Percentiles rank a stretch among this genome's conserved stretches.
Evolutionary conservation across 2,888 invertebrate genomes (phyloP).

Genomic region (Byasa hedistus): DNA sequence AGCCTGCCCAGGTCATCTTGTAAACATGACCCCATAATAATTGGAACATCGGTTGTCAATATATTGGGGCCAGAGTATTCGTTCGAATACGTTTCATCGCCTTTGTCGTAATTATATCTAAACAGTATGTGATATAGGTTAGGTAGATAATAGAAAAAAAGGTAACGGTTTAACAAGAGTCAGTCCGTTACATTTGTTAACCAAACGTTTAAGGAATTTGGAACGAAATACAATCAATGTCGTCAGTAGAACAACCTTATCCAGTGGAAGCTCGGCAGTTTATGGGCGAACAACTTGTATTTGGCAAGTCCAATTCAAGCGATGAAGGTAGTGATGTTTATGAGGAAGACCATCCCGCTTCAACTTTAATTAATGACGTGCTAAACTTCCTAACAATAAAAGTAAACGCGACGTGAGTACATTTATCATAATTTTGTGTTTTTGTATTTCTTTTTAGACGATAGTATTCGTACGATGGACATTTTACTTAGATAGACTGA

Average conservation of each 20-base stretch:
- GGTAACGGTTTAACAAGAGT: not conserved
- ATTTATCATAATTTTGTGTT: not conserved
- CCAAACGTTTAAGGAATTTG: conserved; percentile 50
- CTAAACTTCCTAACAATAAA: conserved; percentile 61
- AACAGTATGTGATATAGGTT: too few species aligned
- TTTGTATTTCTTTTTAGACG: not conserved
- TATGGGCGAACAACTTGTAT: conserved; percentile 60
- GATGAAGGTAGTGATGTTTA: conserved; percentile 53
- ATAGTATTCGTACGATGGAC: too few species aligned
- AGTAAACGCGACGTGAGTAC: conserved; percentile 71
- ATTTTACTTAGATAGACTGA: too few species aligned
- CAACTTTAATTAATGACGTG: conserved; percentile 72
- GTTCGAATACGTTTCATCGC: too few species aligned
- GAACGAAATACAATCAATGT: conserved; percentile 57
- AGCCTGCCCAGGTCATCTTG: too few species aligned
- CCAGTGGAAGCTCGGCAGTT: conserved; percentile 67
- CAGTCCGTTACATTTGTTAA: not conserved
- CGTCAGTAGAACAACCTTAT: conserved; percentile 53
- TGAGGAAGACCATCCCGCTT: conserved; percentile 71
- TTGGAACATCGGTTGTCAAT: too few species aligned
- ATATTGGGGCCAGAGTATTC: too few species aligned
- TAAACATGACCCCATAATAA: too few species aligned
- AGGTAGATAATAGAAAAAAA: not conserved
- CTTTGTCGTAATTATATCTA: too few species aligned
- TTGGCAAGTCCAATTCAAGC: conserved; percentile 73